Evolutionary conservation across 2,888 invertebrate species (phyloP).

Genomic region (Hypselothyrea guttata): DNA sequence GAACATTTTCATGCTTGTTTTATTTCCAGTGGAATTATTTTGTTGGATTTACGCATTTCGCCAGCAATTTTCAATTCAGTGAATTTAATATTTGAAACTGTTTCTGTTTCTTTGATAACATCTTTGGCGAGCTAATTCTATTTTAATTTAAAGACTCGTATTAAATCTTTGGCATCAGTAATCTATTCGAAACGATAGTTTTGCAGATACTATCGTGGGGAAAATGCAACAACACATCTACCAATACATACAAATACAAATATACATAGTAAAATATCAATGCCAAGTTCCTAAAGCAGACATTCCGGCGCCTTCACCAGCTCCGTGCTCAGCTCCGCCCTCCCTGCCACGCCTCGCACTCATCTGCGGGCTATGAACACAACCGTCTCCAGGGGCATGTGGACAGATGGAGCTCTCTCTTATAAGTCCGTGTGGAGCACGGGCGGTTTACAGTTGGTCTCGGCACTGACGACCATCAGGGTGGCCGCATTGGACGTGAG

Average conservation of each 20-base stretch:
- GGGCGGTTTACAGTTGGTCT: slow-evolving; percentile 67
- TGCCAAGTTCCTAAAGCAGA: slow-evolving; percentile 38
- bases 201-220: too few species aligned
- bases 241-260: neutral
- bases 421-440: slow-evolving; percentile 81
- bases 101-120: slow-evolving; percentile 27
- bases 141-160: slow-evolving; percentile 20
- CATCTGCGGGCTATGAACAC: slow-evolving; percentile 64
- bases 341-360: slow-evolving; percentile 26
- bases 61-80: slow-evolving; percentile 19
- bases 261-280: slow-evolving; percentile 28
- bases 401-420: slow-evolving; percentile 46
- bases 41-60: slow-evolving; percentile 19
- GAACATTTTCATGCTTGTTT: slow-evolving; percentile 37
- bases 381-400: slow-evolving; percentile 65
- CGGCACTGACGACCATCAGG: slow-evolving; percentile 55
- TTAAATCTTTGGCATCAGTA: slow-evolving; percentile 36
- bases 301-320: slow-evolving; percentile 45
- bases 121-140: slow-evolving; percentile 31
- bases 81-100: too few species aligned
- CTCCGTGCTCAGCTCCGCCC: slow-evolving; percentile 17
- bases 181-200: slow-evolving; percentile 2
- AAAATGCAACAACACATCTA: too few species aligned
- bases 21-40: slow-evolving; percentile 67
- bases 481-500: slow-evolving; percentile 6